These are phyloP conservation scores for Macrotis lagotis DNA, from an alignment of 2,113 vertebrate species.

Conservation along the genomic window DNA sequence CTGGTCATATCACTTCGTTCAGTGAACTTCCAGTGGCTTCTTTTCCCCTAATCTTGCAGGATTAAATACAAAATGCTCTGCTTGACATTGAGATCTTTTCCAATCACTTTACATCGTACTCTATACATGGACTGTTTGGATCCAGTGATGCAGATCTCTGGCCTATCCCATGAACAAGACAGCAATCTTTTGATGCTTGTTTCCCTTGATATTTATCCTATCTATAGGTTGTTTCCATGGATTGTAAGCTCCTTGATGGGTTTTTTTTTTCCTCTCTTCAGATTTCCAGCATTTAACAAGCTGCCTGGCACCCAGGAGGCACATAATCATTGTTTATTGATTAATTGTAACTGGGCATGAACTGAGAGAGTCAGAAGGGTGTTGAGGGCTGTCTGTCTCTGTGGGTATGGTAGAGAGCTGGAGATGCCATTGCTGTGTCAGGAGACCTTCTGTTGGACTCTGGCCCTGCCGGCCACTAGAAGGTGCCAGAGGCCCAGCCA, in stretches of 20 bases:
- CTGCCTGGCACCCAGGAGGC: background rate
- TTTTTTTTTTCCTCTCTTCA: background rate
- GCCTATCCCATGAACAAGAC: background rate
- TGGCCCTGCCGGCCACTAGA: background rate
- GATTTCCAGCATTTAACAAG: background rate
- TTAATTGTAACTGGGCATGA: background rate
- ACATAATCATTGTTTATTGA: background rate
- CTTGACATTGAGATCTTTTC: background rate
- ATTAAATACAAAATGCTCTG: background rate
- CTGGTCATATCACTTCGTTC: background rate
- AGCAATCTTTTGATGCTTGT: background rate
- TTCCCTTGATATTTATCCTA: background rate
- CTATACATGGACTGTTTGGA: background rate
- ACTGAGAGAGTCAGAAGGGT: background rate
- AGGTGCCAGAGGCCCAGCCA: background rate
- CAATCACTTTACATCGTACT: background rate
- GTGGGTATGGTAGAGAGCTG: background rate
- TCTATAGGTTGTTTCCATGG: background rate
- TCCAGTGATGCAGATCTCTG: background rate
- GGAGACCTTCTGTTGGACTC: background rate
- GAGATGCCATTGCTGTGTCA: too few relatives aligned
- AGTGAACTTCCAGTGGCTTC: background rate
- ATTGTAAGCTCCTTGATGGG: background rate
- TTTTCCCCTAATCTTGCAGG: background rate
- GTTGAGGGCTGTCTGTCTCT: background rate